These are phyloP conservation scores for Leuciscus idus DNA, from an alignment of 2,113 vertebrate genomes.

Conservation along the genomic window DNA sequence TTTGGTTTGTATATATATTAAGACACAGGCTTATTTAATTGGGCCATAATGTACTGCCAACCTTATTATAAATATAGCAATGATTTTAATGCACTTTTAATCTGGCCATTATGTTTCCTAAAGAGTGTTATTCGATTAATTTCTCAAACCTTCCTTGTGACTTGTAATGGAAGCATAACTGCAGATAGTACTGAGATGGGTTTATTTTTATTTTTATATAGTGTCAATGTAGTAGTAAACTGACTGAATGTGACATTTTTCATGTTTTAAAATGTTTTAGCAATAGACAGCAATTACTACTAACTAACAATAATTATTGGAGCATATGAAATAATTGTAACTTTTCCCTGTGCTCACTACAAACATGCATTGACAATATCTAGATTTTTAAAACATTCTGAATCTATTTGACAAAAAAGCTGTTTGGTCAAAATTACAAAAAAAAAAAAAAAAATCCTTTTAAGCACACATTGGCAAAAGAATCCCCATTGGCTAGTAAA, in stretches of 20 bases:
- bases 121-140: too few relatives aligned
- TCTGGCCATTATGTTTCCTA: not conserved
- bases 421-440: not conserved
- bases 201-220: too few relatives aligned
- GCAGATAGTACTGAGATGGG: too few relatives aligned
- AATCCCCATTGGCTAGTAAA: not conserved
- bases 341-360: not conserved
- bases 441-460: not conserved
- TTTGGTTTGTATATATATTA: not conserved
- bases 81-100: not conserved
- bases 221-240: too few relatives aligned
- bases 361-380: not conserved
- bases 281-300: not conserved
- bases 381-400: not conserved
- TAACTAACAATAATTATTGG: not conserved
- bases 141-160: too few relatives aligned
- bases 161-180: too few relatives aligned
- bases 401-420: not conserved
- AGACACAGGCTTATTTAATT: not conserved
- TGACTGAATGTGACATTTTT: not conserved
- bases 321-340: not conserved
- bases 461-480: not conserved
- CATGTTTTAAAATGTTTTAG: not conserved
- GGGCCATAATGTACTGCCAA: not conserved
- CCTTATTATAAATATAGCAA: not conserved